These are phyloP conservation scores for Bos javanicus DNA, from an alignment of 2,113 vertebrate species.

Conservation along the genomic window DNA sequence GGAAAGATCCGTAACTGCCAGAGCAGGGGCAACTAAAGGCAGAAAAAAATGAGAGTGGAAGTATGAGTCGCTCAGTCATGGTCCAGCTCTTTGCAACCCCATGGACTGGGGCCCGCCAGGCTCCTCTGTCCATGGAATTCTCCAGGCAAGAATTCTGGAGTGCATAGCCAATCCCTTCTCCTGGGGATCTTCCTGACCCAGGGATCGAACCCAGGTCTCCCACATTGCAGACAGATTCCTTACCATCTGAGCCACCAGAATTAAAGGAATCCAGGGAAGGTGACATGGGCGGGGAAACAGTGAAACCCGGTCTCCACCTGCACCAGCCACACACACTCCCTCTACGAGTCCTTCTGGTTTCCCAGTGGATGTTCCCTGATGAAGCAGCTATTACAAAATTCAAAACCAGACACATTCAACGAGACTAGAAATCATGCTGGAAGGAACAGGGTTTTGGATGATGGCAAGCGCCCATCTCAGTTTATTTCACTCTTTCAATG, in stretches of 20 bases:
- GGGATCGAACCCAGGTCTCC: not conserved
- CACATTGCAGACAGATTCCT: not conserved
- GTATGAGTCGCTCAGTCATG: accelerated
- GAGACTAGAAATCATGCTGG: not conserved
- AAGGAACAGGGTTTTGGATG: not conserved
- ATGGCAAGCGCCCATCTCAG: not conserved
- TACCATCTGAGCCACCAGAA: not conserved
- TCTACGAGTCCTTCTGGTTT: conserved; percentile 13
- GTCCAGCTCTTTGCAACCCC: not conserved
- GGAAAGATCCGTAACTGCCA: accelerated
- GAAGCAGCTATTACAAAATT: not conserved
- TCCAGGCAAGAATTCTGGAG: not conserved
- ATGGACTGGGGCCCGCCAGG: not conserved
- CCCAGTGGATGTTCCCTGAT: not conserved
- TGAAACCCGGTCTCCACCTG: not conserved
- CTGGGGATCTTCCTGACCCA: not conserved
- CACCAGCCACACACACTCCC: not conserved
- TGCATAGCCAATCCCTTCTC: not conserved
- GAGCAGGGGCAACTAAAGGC: not conserved
- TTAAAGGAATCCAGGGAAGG: not conserved
- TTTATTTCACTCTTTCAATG: not conserved
- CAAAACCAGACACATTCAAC: not conserved
- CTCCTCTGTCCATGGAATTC: not conserved
- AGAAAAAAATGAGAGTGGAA: not conserved
- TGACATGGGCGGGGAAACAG: not conserved